Percentiles rank a stretch among this genome's conserved stretches.
Conservation (phyloP, 2,888 invertebrate species). For the Cenopis cana region DNA sequence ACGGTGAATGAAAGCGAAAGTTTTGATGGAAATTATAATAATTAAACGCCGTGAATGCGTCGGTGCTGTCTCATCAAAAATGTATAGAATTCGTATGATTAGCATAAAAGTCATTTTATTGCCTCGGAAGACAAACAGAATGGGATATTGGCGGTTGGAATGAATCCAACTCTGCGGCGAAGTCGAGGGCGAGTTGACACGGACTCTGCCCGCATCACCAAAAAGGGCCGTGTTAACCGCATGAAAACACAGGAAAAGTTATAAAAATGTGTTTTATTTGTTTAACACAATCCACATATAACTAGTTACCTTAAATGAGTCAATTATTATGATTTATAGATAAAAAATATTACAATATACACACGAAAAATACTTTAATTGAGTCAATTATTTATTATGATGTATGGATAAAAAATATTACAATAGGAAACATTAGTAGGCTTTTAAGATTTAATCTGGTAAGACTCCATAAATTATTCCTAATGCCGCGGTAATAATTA, state of each 20-base stretch:
- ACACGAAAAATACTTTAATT: too few species aligned
- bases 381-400: not conserved
- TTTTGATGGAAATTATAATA: conserved; percentile 80
- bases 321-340: too few species aligned
- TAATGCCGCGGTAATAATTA: conserved; percentile 19
- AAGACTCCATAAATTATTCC: conserved; percentile 10
- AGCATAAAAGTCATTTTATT: conserved; percentile 86
- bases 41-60: conserved; percentile 78
- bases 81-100: conserved; percentile 85
- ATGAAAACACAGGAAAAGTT: not conserved
- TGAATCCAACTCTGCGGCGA: conserved; percentile 71
- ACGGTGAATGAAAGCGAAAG: conserved; percentile 59
- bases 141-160: conserved; percentile 81
- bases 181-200: conserved; percentile 46
- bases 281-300: too few species aligned
- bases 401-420: not conserved
- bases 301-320: too few species aligned
- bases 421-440: not conserved
- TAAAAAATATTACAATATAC: not conserved
- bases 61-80: conserved; percentile 81
- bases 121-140: conserved; percentile 84
- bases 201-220: not conserved
- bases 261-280: not conserved
- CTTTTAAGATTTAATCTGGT: conserved; percentile 15
- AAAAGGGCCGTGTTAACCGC: conserved; percentile 6